A percentile compares a stretch with the other conserved stretches of the same genome.
Evolutionary conservation across 2,888 invertebrate species (phyloP).

Genomic region (Deilephila elpenor): DNA sequence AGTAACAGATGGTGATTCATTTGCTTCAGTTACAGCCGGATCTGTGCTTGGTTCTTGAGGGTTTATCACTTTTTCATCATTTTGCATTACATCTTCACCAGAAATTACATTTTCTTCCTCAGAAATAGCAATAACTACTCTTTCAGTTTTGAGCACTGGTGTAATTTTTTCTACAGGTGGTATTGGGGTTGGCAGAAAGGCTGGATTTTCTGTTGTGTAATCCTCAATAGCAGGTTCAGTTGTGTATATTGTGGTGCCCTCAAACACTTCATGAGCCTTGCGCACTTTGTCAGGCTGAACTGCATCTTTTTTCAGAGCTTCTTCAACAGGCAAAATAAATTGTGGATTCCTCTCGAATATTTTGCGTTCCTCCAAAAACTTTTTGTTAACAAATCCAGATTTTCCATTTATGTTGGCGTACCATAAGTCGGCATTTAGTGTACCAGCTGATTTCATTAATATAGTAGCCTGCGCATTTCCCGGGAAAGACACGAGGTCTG

Average conservation of each 20-base stretch:
- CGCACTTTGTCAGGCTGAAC: conserved; percentile 75
- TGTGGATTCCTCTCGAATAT: conserved; percentile 70
- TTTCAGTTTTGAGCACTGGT: conserved; percentile 40
- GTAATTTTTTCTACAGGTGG: conserved; percentile 41
- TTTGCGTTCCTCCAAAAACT: conserved; percentile 85
- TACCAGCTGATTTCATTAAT: conserved; percentile 89
- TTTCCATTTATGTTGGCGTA: conserved; percentile 88
- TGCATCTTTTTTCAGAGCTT: conserved; percentile 42
- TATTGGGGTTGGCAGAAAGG: conserved; percentile 2
- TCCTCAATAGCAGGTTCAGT: conserved; percentile 49
- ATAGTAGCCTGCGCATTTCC: conserved; percentile 84
- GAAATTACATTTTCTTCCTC: not conserved
- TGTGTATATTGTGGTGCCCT: conserved; percentile 87
- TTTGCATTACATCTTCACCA: conserved; percentile 30
- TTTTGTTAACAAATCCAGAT: conserved; percentile 87
- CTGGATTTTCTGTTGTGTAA: conserved; percentile 43
- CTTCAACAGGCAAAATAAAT: conserved; percentile 60
- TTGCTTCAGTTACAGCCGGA: conserved; percentile 15
- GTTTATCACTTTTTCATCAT: conserved; percentile 36
- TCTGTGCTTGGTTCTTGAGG: conserved; percentile 28
- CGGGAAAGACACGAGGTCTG: conserved; percentile 86
- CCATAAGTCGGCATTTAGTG: conserved; percentile 84
- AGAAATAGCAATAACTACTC: not conserved
- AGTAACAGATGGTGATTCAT: conserved; percentile 30
- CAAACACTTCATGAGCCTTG: conserved; percentile 82